Evolutionary conservation across 1,140 invertebrate genomes (phyloP).

Genomic region (Hyles euphorbiae): DNA sequence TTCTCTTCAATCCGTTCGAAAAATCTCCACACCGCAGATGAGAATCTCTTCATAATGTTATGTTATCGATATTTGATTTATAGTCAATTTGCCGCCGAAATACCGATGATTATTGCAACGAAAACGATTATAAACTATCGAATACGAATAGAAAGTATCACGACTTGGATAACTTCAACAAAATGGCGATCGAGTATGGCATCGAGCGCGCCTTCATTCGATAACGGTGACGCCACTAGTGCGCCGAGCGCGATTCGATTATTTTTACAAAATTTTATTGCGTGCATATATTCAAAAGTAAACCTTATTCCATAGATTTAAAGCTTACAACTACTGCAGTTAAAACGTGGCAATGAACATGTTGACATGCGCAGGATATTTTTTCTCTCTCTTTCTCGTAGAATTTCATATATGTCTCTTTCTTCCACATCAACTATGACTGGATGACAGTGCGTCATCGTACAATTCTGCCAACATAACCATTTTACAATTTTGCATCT

Average conservation of each 20-base stretch:
- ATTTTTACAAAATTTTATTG: not conserved
- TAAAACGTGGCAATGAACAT: not conserved
- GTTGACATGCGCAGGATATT: not conserved
- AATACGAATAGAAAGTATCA: conserved; percentile 59
- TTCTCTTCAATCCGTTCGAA: conserved; percentile 64
- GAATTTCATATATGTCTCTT: not conserved
- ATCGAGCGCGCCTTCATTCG: conserved; percentile 55
- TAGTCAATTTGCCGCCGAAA: conserved; percentile 51
- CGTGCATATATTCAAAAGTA: not conserved
- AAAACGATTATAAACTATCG: conserved; percentile 59
- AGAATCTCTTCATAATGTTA: conserved; percentile 58
- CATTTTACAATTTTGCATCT: not conserved
- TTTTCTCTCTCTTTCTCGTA: conserved; percentile 7
- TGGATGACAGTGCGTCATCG: conserved; percentile 6
- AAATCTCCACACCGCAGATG: conserved; percentile 63
- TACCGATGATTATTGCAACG: conserved; percentile 39
- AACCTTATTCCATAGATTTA: not conserved
- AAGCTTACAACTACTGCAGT: not conserved
- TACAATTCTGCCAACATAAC: conserved; percentile 17
- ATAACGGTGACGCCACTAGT: conserved; percentile 21
- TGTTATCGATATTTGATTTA: conserved; percentile 42
- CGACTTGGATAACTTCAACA: conserved; percentile 38
- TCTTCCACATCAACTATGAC: conserved; percentile 1
- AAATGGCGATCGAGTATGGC: conserved; percentile 60
- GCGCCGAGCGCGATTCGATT: conserved; percentile 1